Percentiles rank a stretch among this genome's conserved stretches.
phyloP scores from a whole-genome alignment of 2,888 invertebrate genomes.

The Nomada fucata region DNA sequence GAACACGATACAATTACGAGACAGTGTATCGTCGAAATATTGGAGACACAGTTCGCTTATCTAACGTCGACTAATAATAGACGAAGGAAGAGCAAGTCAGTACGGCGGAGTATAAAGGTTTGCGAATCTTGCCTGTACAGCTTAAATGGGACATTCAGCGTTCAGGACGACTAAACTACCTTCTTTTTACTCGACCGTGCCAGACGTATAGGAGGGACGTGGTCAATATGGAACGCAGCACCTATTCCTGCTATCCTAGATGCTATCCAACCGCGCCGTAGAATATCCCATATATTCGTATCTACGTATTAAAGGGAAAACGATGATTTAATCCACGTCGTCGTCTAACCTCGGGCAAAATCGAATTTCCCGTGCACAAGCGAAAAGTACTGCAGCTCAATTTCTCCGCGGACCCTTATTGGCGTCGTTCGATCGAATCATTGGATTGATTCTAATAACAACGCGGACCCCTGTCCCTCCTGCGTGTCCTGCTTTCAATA shows the following conservation, averaged over 20 bases:
- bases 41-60: conserved; percentile 3
- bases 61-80: conserved; percentile 34
- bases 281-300: background rate
- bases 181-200: conserved; percentile 48
- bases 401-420: background rate
- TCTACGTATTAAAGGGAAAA: conserved; percentile 26
- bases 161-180: conserved; percentile 54
- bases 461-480: background rate
- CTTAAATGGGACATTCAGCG: conserved; percentile 58
- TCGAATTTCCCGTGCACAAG: conserved; percentile 10
- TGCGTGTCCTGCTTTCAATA: background rate
- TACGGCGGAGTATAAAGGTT: conserved; percentile 42
- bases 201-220: conserved; percentile 19
- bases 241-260: conserved; percentile 29
- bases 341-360: conserved; percentile 17
- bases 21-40: conserved; percentile 1
- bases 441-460: background rate
- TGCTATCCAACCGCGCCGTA: conserved; percentile 10
- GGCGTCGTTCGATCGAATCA: background rate
- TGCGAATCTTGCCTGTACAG: conserved; percentile 56
- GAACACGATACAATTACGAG: background rate
- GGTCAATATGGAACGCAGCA: conserved; percentile 43
- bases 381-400: conserved; percentile 13
- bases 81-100: background rate
- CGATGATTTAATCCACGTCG: conserved; percentile 27